Conservation (phyloP, 37 sponge, comb jelly and placozoan genomes). For the Cliona cf. orientalis region DNA sequence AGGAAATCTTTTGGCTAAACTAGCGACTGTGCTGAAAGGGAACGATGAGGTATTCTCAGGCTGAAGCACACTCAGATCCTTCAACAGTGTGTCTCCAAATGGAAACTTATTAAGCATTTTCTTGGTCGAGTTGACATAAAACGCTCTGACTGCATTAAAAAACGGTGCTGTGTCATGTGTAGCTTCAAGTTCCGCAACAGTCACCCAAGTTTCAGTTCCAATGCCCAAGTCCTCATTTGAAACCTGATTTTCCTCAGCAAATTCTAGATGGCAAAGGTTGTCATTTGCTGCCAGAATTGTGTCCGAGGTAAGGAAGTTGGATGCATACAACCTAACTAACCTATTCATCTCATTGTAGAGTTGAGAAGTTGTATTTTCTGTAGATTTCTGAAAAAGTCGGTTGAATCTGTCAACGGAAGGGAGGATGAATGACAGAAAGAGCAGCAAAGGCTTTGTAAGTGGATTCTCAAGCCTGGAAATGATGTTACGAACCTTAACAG, state of each 20-base stretch:
- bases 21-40: not conserved
- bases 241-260: constrained; percentile 6
- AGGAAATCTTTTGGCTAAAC: constrained; percentile 26
- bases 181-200: constrained; percentile 20
- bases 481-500: constrained; percentile 12
- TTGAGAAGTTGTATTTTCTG: constrained; percentile 10
- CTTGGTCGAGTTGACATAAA: constrained; percentile 13
- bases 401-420: constrained; percentile 52
- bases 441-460: constrained; percentile 4
- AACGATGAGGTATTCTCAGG: constrained; percentile 12
- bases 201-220: constrained; percentile 33
- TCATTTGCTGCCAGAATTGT: constrained; percentile 13
- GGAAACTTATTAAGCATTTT: constrained; percentile 39
- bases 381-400: constrained; percentile 39
- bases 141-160: constrained; percentile 7
- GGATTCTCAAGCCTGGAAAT: constrained; percentile 17
- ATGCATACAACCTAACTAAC: constrained; percentile 41
- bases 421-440: constrained; percentile 39
- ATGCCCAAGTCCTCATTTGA: constrained; percentile 35
- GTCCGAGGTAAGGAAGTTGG: constrained; percentile 10
- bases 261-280: constrained; percentile 15
- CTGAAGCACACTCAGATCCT: constrained; percentile 30
- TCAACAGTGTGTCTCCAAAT: constrained; percentile 32
- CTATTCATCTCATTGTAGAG: constrained; percentile 41
- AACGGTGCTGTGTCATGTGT: constrained; percentile 10